These are phyloP conservation scores for Calypte anna DNA, from an alignment of 2,113 vertebrate species.

Conservation along the genomic window DNA sequence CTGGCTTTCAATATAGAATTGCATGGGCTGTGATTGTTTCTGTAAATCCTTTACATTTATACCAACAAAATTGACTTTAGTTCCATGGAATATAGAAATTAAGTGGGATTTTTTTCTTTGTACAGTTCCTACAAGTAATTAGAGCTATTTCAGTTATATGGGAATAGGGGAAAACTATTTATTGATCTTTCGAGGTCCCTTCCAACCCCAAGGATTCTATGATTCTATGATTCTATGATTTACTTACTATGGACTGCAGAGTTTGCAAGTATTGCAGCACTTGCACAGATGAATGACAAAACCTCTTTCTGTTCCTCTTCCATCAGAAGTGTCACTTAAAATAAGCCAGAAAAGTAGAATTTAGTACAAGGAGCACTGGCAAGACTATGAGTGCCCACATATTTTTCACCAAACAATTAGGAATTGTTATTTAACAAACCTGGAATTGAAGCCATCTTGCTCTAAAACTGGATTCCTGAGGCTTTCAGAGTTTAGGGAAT, in stretches of 20 bases:
- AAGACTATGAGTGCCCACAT: neutral
- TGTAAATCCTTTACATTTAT: neutral
- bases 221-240: too few relatives aligned
- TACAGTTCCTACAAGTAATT: neutral
- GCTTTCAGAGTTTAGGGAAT: neutral
- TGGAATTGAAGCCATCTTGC: accelerated
- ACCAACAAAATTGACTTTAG: neutral
- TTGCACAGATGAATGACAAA: neutral
- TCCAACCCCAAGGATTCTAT: too few relatives aligned
- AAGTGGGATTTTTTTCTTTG: neutral
- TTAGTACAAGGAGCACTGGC: neutral
- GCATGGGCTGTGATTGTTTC: neutral
- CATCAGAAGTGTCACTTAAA: neutral
- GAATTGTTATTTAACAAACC: neutral
- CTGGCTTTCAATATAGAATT: neutral
- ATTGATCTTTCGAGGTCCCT: too few relatives aligned
- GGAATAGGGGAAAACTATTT: neutral
- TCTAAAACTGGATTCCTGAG: neutral
- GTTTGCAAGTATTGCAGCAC: neutral
- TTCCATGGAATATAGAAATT: neutral
- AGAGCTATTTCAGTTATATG: neutral
- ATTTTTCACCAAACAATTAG: neutral
- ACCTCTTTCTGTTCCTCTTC: neutral
- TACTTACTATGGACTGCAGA: neutral
- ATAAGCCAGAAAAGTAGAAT: neutral